Evolutionary conservation across 2,888 invertebrate species (phyloP).

Genomic region (Empis stercorea): DNA sequence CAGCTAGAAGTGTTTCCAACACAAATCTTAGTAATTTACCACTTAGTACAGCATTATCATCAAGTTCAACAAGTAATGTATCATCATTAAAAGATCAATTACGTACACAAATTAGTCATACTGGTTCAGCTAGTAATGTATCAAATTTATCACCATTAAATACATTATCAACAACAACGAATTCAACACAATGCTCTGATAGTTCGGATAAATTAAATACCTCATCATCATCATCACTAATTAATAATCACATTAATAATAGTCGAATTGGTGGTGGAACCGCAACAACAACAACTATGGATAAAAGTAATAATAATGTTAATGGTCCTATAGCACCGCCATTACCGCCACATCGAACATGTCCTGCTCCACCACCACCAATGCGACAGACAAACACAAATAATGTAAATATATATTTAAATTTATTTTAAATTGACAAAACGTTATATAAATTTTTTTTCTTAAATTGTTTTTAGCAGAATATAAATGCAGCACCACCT

Average conservation of each 20-base stretch:
- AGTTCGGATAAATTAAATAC: conserved; percentile 8
- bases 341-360: conserved; percentile 34
- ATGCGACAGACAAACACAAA: conserved; percentile 26
- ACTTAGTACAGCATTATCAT: conserved; percentile 17
- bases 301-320: conserved; percentile 12
- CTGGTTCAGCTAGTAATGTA: conserved; percentile 16
- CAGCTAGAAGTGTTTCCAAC: conserved; percentile 34
- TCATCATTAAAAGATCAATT: conserved; percentile 33
- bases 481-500: conserved; percentile 26
- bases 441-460: neutral
- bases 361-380: conserved; percentile 35
- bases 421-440: too few species aligned
- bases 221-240: neutral
- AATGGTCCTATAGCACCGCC: conserved; percentile 31
- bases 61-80: conserved; percentile 24
- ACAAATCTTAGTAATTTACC: conserved; percentile 29
- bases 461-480: conserved; percentile 13
- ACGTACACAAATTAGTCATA: conserved; percentile 18
- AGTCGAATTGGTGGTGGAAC: neutral
- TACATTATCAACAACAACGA: conserved; percentile 14
- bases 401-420: conserved; percentile 26
- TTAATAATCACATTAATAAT: neutral
- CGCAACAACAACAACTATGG: neutral
- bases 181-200: conserved; percentile 1
- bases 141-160: conserved; percentile 19